Evolutionary conservation across 37 sponge, comb jelly and placozoan species (phyloP).

Genomic region (Chondrosia reniformis): DNA sequence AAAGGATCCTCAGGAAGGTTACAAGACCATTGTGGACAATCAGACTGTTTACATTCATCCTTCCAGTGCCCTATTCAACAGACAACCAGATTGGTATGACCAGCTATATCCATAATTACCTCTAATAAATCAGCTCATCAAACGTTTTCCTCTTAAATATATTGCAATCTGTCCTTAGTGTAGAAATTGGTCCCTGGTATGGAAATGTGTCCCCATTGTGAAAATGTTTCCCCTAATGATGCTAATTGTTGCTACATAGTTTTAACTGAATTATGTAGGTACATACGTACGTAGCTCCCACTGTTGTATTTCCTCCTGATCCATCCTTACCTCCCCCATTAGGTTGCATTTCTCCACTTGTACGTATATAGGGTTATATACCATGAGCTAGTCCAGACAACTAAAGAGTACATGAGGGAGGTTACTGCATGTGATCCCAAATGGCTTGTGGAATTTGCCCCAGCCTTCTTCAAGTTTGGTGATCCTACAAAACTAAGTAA

Average conservation of each 20-base stretch:
- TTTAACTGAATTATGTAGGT: too few species aligned
- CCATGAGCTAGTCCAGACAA: constrained; percentile 96
- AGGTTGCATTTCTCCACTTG: too few species aligned
- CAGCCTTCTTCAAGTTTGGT: constrained; percentile 91
- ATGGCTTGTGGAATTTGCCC: constrained; percentile 99
- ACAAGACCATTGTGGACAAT: constrained; percentile 91
- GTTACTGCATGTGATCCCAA: constrained; percentile 87
- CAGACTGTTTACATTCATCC: constrained; percentile 96
- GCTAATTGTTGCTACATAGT: too few species aligned
- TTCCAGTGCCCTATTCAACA: constrained; percentile 89
- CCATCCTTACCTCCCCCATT: too few species aligned
- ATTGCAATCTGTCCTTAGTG: not conserved
- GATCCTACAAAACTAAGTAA: constrained; percentile 95
- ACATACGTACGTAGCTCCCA: too few species aligned
- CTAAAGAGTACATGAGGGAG: constrained; percentile 98
- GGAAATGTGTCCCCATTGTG: not conserved
- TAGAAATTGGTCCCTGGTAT: not conserved
- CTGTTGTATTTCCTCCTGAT: too few species aligned
- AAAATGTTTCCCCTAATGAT: too few species aligned
- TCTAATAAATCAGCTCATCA: not conserved
- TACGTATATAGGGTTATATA: constrained; percentile 74
- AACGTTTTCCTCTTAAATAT: not conserved
- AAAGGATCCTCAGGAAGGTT: constrained; percentile 97
- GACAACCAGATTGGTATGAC: constrained; percentile 97
- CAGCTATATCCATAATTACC: not conserved